These are phyloP conservation scores for Xenopus tropicalis DNA, from an alignment of 2,113 vertebrate species.

Conservation along the genomic window UCB_Xtro_10.0 CM004445.2:28065501-28066000, in stretches of 20 bases:
- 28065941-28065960: constrained; percentile 23
- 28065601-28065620: constrained; percentile 19
- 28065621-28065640: constrained; percentile 38
- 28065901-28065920: constrained; percentile 11
- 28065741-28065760: constrained; percentile 48
- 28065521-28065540: constrained; percentile 49
- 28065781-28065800: constrained; percentile 50
- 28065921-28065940: constrained; percentile 18
- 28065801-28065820: constrained; percentile 18
- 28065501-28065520: constrained; percentile 54
- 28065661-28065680: constrained; percentile 42
- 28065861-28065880: constrained; percentile 29
- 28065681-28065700: constrained; percentile 39
- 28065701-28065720: constrained; percentile 47
- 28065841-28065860: constrained; percentile 27
- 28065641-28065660: constrained; percentile 42
- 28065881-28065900: constrained; percentile 10
- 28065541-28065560: constrained; percentile 46
- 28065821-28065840: constrained; percentile 39
- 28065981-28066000: constrained; percentile 48
- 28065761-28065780: constrained; percentile 62
- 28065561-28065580: constrained; percentile 36
- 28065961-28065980: constrained; percentile 58
- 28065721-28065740: constrained; percentile 53
- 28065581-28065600: constrained; percentile 35